These are phyloP conservation scores for Dendrocopos noguchii DNA, from an alignment of 2,113 vertebrate genomes.

Conservation along the genomic window DNA sequence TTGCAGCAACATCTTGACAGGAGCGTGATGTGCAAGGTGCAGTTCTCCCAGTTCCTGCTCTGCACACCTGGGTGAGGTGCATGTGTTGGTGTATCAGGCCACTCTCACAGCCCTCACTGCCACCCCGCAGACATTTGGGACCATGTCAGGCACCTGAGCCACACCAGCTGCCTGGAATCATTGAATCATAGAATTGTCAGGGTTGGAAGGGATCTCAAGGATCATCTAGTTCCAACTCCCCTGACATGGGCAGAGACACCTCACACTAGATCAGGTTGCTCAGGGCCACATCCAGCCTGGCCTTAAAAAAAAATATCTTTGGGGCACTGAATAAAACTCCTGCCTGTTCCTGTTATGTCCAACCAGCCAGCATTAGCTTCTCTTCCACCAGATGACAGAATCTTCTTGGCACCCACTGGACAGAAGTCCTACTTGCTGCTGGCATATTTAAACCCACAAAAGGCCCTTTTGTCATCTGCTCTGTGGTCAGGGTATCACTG, in stretches of 20 bases:
- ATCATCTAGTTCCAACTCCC: too few species aligned
- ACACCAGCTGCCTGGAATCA: fast-evolving
- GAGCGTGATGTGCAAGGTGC: fast-evolving
- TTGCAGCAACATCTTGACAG: not conserved
- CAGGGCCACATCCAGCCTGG: too few species aligned
- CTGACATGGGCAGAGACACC: too few species aligned
- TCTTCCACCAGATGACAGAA: not conserved
- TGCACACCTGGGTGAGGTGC: fast-evolving
- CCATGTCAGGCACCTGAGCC: not conserved
- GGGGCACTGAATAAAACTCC: not conserved
- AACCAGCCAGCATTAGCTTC: not conserved
- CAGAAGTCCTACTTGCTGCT: not conserved
- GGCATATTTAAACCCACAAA: not conserved
- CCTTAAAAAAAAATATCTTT: not conserved
- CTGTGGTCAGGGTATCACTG: not conserved
- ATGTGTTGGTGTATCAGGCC: fast-evolving
- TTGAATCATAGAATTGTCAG: too few species aligned
- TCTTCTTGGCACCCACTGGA: not conserved
- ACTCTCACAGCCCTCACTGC: fast-evolving
- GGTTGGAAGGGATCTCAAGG: too few species aligned
- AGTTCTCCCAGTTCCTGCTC: not conserved
- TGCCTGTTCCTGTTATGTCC: fast-evolving
- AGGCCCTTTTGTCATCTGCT: not conserved
- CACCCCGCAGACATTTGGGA: fast-evolving
- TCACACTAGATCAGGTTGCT: too few species aligned